Percentiles rank a stretch among this genome's conserved stretches.
Conservation (phyloP, 2,113 vertebrate species). For the Salvelinus fontinalis region DNA sequence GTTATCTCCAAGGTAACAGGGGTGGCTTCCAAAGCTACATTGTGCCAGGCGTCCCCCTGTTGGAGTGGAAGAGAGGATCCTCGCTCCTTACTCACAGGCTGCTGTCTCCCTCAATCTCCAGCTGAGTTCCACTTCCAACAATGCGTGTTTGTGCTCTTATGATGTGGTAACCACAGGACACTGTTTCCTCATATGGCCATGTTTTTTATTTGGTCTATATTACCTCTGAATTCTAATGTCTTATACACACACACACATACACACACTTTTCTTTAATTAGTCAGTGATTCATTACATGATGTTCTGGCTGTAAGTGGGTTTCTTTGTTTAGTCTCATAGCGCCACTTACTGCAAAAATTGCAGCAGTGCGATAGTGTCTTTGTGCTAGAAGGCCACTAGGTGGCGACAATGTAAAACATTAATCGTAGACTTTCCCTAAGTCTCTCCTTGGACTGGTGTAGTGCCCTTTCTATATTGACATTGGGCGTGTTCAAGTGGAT, state of each 20-base stretch:
- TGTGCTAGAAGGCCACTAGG: constrained; percentile 15
- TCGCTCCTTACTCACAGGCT: neutral
- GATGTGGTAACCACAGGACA: neutral
- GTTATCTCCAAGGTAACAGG: neutral
- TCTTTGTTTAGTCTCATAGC: neutral
- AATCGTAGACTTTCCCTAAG: constrained; percentile 32
- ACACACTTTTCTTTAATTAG: no score
- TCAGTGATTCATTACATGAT: no score
- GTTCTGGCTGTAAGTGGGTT: neutral
- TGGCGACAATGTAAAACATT: constrained; percentile 3
- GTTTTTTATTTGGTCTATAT: neutral
- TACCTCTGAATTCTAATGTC: neutral
- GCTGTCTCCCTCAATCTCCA: neutral
- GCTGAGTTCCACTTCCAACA: neutral
- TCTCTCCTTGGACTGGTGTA: neutral
- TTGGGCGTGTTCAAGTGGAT: no score
- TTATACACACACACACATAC: no score
- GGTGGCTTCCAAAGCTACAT: neutral
- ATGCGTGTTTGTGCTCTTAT: neutral
- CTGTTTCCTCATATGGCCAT: neutral
- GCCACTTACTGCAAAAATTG: constrained; percentile 47
- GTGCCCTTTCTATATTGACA: neutral
- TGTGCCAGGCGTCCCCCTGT: neutral
- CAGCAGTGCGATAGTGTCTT: constrained; percentile 2
- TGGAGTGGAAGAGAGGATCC: neutral